Percentiles rank a stretch among this genome's conserved stretches.
These are phyloP conservation scores for Stomatorhinus ivindoensis DNA, from an alignment of 2,113 vertebrate species.

Conservation along the genomic window DNA sequence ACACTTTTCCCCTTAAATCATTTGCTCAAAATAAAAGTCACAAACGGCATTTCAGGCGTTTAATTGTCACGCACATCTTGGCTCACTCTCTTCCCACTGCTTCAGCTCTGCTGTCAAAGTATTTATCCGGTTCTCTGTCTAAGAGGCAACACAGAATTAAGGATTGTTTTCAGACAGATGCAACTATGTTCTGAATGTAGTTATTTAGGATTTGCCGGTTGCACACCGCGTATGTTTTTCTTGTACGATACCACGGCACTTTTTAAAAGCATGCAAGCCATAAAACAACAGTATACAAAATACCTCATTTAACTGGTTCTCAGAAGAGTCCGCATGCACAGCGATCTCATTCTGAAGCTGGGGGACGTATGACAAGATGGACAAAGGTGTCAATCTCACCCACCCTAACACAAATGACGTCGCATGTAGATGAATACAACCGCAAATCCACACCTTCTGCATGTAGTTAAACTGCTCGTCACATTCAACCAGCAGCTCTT, in stretches of 20 bases:
- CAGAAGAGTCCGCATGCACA: conserved; percentile 42
- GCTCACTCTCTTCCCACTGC: conserved; percentile 49
- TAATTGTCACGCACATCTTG: conserved; percentile 49
- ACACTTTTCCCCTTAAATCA: neutral
- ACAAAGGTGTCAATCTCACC: neutral
- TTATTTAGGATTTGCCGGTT: neutral
- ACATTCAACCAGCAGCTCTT: conserved; percentile 47
- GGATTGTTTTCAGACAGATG: neutral
- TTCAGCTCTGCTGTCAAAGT: conserved; percentile 54
- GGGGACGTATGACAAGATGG: conserved; percentile 32
- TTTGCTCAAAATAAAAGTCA: neutral
- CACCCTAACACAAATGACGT: conserved; percentile 30
- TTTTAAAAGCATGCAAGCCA: neutral
- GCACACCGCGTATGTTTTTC: neutral
- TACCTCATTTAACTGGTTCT: conserved; percentile 50
- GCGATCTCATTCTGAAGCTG: conserved; percentile 60
- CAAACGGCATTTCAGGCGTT: neutral
- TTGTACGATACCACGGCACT: neutral
- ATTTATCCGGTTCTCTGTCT: conserved; percentile 48
- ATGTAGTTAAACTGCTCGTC: conserved; percentile 55
- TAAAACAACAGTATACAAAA: conserved; percentile 7
- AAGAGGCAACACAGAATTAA: neutral
- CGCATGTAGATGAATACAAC: neutral
- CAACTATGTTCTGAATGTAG: neutral
- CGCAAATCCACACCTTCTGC: conserved; percentile 34